Evolutionary conservation across 1,140 invertebrate species (phyloP).

Genomic region (Drosophila lini): DNA sequence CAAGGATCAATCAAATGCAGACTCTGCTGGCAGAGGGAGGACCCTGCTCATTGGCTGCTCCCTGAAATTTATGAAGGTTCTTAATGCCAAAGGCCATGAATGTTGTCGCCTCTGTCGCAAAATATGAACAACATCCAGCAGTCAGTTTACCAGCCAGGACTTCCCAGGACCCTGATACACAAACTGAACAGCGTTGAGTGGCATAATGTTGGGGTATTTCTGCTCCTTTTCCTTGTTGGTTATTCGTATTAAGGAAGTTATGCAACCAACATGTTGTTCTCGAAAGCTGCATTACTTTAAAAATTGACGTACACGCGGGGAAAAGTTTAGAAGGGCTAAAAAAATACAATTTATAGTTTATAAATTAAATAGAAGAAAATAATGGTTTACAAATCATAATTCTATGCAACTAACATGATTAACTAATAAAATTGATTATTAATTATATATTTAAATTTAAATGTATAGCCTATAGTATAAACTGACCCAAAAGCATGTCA

Average conservation of each 20-base stretch:
- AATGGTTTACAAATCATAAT: no score
- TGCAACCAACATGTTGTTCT: conserved; percentile 43
- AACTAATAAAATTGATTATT: no score
- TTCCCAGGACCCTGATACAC: conserved; percentile 3
- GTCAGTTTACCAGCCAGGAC: conserved; percentile 2
- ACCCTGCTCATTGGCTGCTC: conserved; percentile 51
- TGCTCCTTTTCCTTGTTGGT: conserved; percentile 27
- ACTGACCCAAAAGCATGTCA: no score
- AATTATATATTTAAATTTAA: no score
- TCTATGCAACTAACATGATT: no score
- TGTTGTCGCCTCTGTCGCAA: conserved; percentile 67
- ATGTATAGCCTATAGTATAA: no score
- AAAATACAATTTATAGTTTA: neutral
- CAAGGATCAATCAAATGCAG: conserved; percentile 81
- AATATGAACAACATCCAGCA: conserved; percentile 60
- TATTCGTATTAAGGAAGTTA: conserved; percentile 40
- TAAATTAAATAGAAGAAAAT: no score
- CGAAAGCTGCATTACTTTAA: conserved; percentile 10
- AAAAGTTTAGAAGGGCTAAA: neutral
- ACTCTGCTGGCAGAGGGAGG: conserved; percentile 39
- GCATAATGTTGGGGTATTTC: conserved; percentile 56
- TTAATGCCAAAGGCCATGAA: conserved; percentile 79
- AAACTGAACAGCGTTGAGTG: conserved; percentile 42
- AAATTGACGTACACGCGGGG: neutral
- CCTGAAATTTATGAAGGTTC: conserved; percentile 79